Conservation (phyloP, 1,140 invertebrate genomes). For the Drosophila arawakana region DNA sequence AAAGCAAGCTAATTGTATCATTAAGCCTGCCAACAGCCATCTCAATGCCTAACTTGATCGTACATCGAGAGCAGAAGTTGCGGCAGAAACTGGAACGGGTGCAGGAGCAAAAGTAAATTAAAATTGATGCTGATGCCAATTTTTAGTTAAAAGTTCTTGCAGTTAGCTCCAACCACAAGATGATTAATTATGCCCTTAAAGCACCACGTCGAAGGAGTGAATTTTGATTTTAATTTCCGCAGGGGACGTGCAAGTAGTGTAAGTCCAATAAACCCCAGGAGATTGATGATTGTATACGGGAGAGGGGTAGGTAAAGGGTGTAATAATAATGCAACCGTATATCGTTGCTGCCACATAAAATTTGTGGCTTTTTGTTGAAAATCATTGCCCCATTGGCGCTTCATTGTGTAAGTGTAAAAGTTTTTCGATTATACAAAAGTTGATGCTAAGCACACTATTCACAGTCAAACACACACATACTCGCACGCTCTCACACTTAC, state of each 20-base stretch:
- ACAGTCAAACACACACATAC: conserved; percentile 20
- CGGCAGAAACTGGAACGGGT: too few relatives aligned
- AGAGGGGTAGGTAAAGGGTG: neutral
- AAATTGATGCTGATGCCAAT: conserved; percentile 75
- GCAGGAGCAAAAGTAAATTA: conserved; percentile 58
- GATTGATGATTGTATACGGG: neutral
- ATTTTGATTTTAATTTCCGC: conserved; percentile 62
- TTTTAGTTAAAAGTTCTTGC: conserved; percentile 60
- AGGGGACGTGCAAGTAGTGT: conserved; percentile 43
- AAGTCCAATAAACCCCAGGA: conserved; percentile 9
- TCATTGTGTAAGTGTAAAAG: conserved; percentile 56
- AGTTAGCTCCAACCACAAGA: conserved; percentile 38
- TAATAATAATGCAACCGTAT: conserved; percentile 38
- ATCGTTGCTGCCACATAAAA: conserved; percentile 58
- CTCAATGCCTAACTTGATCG: conserved; percentile 26
- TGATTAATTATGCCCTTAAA: conserved; percentile 75
- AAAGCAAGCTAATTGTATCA: conserved; percentile 71
- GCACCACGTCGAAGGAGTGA: conserved; percentile 70
- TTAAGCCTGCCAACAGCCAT: conserved; percentile 47
- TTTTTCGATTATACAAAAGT: conserved; percentile 78
- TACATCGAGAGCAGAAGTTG: conserved; percentile 5
- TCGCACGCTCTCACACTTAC: neutral
- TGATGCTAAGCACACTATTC: conserved; percentile 30
- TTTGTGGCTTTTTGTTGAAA: conserved; percentile 54
- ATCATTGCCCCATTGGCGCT: conserved; percentile 59